Evolutionary conservation across 1,140 invertebrate genomes (phyloP).

Genomic region (Calycopis cecrops): DNA sequence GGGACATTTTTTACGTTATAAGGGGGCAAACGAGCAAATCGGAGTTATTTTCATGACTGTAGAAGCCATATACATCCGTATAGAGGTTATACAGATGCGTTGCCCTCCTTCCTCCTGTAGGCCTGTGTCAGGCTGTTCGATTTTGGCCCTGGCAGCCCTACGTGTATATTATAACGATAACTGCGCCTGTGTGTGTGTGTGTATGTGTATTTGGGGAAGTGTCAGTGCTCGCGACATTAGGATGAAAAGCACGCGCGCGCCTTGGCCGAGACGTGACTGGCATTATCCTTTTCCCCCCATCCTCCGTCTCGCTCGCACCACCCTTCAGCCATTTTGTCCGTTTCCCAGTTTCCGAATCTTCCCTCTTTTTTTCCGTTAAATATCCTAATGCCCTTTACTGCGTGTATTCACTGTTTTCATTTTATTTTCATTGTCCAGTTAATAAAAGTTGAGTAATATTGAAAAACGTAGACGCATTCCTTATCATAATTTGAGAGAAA

Average conservation of each 20-base stretch:
- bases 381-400: slow-evolving; percentile 51
- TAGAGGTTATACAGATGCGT: too few relatives aligned
- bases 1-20: too few relatives aligned
- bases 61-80: too few relatives aligned
- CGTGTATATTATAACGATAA: slow-evolving; percentile 6
- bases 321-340: slow-evolving; percentile 70
- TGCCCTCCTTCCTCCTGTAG: too few relatives aligned
- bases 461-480: too few relatives aligned
- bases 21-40: too few relatives aligned
- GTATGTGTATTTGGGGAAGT: slow-evolving; percentile 47
- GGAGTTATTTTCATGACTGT: too few relatives aligned
- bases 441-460: too few relatives aligned
- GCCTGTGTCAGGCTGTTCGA: too few relatives aligned
- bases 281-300: slow-evolving; percentile 65
- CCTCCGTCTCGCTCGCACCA: slow-evolving; percentile 59
- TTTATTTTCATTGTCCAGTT: background rate
- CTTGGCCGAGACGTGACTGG: slow-evolving; percentile 67
- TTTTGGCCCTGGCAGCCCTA: too few relatives aligned
- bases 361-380: slow-evolving; percentile 58
- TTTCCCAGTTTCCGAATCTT: slow-evolving; percentile 70
- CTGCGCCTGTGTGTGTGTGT: slow-evolving; percentile 34
- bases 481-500: too few relatives aligned
- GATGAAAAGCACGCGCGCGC: slow-evolving; percentile 68
- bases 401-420: slow-evolving; percentile 30
- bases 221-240: slow-evolving; percentile 64